Percentiles rank a stretch among this genome's conserved stretches.
Conservation (phyloP, 1,140 invertebrate species). For the Gryllus bimaculatus region DNA sequence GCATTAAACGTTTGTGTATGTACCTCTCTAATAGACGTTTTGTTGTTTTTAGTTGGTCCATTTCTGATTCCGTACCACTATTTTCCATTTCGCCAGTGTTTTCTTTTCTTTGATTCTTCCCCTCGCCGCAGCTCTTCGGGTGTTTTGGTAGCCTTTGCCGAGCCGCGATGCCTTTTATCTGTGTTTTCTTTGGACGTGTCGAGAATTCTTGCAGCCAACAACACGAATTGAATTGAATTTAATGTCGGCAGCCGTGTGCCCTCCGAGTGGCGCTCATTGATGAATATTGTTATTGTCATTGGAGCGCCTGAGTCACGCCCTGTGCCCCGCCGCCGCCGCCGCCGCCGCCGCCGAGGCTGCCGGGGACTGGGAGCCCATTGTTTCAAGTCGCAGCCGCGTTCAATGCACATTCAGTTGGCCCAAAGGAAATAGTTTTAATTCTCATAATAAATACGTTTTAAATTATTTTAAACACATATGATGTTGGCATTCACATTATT, state of each 20-base stretch:
- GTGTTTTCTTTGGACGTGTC: slow-evolving; percentile 3
- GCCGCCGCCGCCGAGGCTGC: not conserved
- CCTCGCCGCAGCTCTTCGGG: not conserved
- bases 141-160: not conserved
- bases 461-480: no score
- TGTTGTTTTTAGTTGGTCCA: not conserved
- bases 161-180: not conserved
- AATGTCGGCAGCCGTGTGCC: not conserved
- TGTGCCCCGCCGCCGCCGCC: not conserved
- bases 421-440: no score
- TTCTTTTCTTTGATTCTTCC: not conserved
- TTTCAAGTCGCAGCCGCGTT: no score
- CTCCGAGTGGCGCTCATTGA: not conserved
- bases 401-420: no score
- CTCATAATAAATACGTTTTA: no score
- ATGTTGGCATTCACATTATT: no score
- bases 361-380: no score
- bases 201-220: not conserved
- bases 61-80: not conserved
- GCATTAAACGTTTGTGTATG: not conserved
- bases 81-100: not conserved
- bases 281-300: not conserved
- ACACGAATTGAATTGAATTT: slow-evolving; percentile 5
- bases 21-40: not conserved
- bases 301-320: not conserved